phyloP scores from a whole-genome alignment of 92 coral and sea anemone genomes.

The Metridium senile region DNA sequence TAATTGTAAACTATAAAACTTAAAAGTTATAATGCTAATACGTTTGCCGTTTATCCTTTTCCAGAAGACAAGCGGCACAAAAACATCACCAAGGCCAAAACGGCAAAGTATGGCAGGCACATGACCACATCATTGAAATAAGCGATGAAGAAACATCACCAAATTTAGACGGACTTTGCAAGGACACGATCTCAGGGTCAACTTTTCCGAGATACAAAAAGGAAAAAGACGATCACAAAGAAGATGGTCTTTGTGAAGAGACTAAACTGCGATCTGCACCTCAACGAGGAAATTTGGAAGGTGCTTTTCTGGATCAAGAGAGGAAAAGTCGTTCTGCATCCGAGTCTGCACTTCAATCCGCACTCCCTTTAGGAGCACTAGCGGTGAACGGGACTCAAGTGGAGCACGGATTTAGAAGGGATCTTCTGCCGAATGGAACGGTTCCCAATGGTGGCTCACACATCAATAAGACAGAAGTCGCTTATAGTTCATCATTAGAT shows the following conservation, averaged over 20 bases:
- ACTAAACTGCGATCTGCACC: conserved; percentile 26
- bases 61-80: not conserved
- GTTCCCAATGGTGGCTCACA: not conserved
- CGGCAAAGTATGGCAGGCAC: conserved; percentile 38
- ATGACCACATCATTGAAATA: conserved; percentile 21
- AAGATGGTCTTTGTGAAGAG: conserved; percentile 54
- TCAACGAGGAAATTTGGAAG: not conserved
- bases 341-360: conserved; percentile 1
- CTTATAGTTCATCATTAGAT: conserved; percentile 8
- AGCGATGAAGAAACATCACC: conserved; percentile 22
- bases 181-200: conserved; percentile 43
- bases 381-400: not conserved
- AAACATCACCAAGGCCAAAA: conserved; percentile 1
- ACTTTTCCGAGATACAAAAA: conserved; percentile 8
- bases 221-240: not conserved
- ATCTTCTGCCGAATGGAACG: not conserved
- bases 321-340: conserved; percentile 5
- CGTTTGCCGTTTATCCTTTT: too few relatives aligned
- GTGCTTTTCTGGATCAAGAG: not conserved
- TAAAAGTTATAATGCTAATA: too few relatives aligned
- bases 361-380: not conserved
- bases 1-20: too few relatives aligned
- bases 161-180: conserved; percentile 53
- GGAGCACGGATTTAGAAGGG: not conserved
- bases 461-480: not conserved